Evolutionary conservation across 2,797 vertebrate species (phyloP).

Genomic region (Ispidina picta): DNA sequence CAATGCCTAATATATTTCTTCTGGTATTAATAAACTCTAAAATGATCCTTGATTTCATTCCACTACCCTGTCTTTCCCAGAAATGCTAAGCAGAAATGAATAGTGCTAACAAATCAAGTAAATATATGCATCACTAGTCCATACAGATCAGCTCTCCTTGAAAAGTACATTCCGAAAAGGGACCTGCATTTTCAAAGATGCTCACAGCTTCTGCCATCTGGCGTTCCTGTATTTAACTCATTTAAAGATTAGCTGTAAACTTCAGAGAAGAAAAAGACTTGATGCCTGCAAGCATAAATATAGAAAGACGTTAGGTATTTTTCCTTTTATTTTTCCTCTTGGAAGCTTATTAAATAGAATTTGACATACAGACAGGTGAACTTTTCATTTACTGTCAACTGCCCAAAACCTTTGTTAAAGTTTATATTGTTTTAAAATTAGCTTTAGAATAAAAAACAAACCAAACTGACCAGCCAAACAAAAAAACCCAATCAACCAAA

Average conservation of each 20-base stretch:
- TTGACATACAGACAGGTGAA: not conserved
- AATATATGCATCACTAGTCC: slow-evolving; percentile 17
- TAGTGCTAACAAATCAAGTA: slow-evolving; percentile 3
- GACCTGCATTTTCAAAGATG: slow-evolving; percentile 13
- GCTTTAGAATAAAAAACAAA: not conserved
- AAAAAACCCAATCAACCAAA: not conserved
- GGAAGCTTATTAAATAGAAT: not conserved
- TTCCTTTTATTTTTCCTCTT: not conserved
- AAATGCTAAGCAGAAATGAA: not conserved
- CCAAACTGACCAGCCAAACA: not conserved
- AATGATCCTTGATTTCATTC: not conserved
- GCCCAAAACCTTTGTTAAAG: not conserved
- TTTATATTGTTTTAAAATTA: not conserved
- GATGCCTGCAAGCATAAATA: slow-evolving; percentile 37
- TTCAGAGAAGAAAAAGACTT: slow-evolving; percentile 25
- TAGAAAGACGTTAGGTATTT: not conserved
- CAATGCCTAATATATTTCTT: not conserved
- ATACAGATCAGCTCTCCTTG: slow-evolving; percentile 32
- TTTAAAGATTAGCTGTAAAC: slow-evolving; percentile 55
- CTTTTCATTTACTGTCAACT: not conserved
- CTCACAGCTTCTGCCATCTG: not conserved
- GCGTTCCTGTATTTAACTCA: not conserved
- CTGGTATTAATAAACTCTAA: not conserved
- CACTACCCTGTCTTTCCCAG: not conserved
- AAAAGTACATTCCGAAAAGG: slow-evolving; percentile 43